These are phyloP conservation scores for Conomelus anceps DNA, from an alignment of 2,888 invertebrate species.

Conservation along the genomic window DNA sequence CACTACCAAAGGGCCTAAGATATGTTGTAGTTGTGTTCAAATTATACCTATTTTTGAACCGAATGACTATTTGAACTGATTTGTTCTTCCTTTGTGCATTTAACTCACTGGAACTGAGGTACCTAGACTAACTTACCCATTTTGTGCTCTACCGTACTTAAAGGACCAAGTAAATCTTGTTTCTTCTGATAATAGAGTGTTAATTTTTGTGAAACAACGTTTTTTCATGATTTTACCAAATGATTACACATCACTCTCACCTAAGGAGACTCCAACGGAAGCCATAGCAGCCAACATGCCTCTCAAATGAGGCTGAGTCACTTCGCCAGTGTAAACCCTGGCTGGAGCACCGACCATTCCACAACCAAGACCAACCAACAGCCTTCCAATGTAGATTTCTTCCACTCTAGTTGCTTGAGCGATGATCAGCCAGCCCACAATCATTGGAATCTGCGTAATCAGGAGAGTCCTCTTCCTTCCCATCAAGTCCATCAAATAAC, in stretches of 20 bases:
- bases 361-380: slow-evolving; percentile 61
- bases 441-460: slow-evolving; percentile 58
- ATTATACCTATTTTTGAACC: too few species aligned
- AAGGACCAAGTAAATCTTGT: too few species aligned
- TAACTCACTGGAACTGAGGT: too few species aligned
- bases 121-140: too few species aligned
- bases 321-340: slow-evolving; percentile 62
- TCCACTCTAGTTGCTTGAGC: slow-evolving; percentile 51
- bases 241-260: slow-evolving; percentile 38
- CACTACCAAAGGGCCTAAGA: too few species aligned
- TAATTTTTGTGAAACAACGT: not conserved
- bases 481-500: slow-evolving; percentile 61
- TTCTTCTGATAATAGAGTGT: not conserved
- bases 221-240: too few species aligned
- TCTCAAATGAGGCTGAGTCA: slow-evolving; percentile 65
- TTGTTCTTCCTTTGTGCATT: too few species aligned
- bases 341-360: slow-evolving; percentile 68
- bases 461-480: slow-evolving; percentile 59
- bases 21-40: too few species aligned
- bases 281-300: slow-evolving; percentile 66
- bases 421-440: slow-evolving; percentile 61
- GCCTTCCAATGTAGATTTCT: slow-evolving; percentile 54
- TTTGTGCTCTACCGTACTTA: too few species aligned
- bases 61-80: too few species aligned
- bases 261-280: slow-evolving; percentile 65